A percentile compares a stretch with the other conserved stretches of the same genome.
Conservation (phyloP, 2,113 vertebrate species). For the Neotoma lepida region DNA sequence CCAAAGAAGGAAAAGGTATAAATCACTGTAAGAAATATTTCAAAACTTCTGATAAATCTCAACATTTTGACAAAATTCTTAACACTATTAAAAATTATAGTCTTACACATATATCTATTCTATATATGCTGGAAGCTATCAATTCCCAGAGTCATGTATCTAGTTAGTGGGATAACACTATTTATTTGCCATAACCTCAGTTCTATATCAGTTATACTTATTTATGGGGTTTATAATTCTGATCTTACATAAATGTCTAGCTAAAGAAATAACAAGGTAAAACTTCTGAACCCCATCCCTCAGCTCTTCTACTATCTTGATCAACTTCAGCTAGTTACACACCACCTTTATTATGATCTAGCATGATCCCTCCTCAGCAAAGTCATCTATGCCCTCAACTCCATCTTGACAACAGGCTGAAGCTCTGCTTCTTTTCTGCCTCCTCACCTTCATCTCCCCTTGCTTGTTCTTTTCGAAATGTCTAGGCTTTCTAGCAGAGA, state of each 20-base stretch:
- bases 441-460: slow-evolving; percentile 86
- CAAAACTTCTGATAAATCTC: not conserved
- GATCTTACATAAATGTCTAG: not conserved
- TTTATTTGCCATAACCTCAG: not conserved
- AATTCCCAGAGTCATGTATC: not conserved
- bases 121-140: not conserved
- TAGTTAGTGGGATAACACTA: not conserved
- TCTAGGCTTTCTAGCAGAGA: slow-evolving; percentile 90
- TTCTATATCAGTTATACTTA: not conserved
- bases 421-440: slow-evolving; percentile 85
- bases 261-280: slow-evolving; percentile 70
- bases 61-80: not conserved
- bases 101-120: not conserved
- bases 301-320: slow-evolving; percentile 80
- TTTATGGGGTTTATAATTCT: not conserved
- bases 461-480: slow-evolving; percentile 90
- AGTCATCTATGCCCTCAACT: slow-evolving; percentile 84
- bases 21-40: not conserved
- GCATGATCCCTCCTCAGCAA: slow-evolving; percentile 88
- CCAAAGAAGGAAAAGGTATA: not conserved
- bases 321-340: slow-evolving; percentile 84
- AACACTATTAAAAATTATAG: not conserved
- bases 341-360: slow-evolving; percentile 85
- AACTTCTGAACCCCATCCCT: slow-evolving; percentile 70
- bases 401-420: slow-evolving; percentile 84